A percentile compares a stretch with the other conserved stretches of the same genome.
phyloP scores from a whole-genome alignment of 2,797 vertebrate genomes.

The Triplophysa yarkandensis region DNA sequence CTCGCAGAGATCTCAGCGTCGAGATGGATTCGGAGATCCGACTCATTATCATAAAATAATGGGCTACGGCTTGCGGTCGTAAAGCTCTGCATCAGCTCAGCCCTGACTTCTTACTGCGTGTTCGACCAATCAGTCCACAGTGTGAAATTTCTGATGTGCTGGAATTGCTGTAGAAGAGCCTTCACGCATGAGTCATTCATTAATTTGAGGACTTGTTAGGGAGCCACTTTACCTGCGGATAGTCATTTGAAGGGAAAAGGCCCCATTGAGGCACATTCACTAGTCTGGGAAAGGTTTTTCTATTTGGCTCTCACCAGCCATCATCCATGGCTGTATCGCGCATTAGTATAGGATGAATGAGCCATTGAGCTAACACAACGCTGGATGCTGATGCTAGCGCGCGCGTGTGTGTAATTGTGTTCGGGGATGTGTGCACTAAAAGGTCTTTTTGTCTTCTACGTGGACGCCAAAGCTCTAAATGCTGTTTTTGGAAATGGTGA shows the following conservation, averaged over 20 bases:
- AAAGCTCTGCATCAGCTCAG: slow-evolving; percentile 51
- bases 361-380: slow-evolving; percentile 45
- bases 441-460: slow-evolving; percentile 47
- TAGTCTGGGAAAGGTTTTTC: slow-evolving; percentile 52
- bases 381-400: slow-evolving; percentile 45
- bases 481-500: slow-evolving; percentile 43
- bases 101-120: slow-evolving; percentile 53
- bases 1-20: slow-evolving; percentile 60
- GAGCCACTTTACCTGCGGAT: slow-evolving; percentile 58
- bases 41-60: slow-evolving; percentile 81
- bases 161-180: slow-evolving; percentile 59
- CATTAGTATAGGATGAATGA: slow-evolving; percentile 52
- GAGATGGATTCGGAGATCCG: slow-evolving; percentile 56
- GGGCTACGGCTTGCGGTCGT: slow-evolving; percentile 64
- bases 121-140: slow-evolving; percentile 52
- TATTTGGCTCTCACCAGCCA: slow-evolving; percentile 41
- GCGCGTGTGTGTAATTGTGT: slow-evolving; percentile 18
- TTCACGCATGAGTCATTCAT: slow-evolving; percentile 62
- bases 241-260: slow-evolving; percentile 53
- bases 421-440: slow-evolving; percentile 24
- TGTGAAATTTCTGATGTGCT: slow-evolving; percentile 57
- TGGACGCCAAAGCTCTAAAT: slow-evolving; percentile 41
- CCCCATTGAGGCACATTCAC: slow-evolving; percentile 50
- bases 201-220: slow-evolving; percentile 65
- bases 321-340: slow-evolving; percentile 50